phyloP scores from a whole-genome alignment of 64 coral and sea anemone genomes.

The Hydrozoanthus tunicans region DNA sequence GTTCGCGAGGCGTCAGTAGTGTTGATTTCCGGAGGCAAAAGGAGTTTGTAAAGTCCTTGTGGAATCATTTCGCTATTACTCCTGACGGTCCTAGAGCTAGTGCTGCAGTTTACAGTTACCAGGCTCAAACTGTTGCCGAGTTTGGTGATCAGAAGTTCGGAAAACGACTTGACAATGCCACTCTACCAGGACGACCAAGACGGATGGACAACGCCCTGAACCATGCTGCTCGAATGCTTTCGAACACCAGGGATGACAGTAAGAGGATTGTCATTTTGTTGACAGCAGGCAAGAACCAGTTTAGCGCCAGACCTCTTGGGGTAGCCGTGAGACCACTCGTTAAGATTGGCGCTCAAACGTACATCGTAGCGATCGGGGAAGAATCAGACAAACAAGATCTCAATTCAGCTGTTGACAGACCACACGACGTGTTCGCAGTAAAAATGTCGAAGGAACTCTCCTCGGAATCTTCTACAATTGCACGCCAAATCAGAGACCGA shows the following conservation, averaged over 20 bases:
- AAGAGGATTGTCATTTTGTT: conserved; percentile 63
- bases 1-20: conserved; percentile 17
- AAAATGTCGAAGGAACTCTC: conserved; percentile 28
- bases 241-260: not conserved
- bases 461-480: conserved; percentile 20
- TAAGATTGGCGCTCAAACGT: conserved; percentile 48
- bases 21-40: conserved; percentile 44
- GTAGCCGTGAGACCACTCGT: conserved; percentile 16
- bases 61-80: conserved; percentile 55
- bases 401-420: conserved; percentile 12
- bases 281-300: conserved; percentile 29
- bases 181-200: conserved; percentile 42
- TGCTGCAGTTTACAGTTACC: conserved; percentile 9
- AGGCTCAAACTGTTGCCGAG: conserved; percentile 1
- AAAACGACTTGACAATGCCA: conserved; percentile 24
- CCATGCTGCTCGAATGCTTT: conserved; percentile 46
- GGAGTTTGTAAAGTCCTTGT: conserved; percentile 26
- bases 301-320: not conserved
- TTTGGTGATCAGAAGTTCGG: conserved; percentile 30
- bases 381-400: conserved; percentile 11
- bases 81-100: conserved; percentile 36
- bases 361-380: conserved; percentile 40
- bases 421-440: conserved; percentile 15
- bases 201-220: conserved; percentile 70
- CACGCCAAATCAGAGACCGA: conserved; percentile 28